Conservation (phyloP, 2,113 vertebrate species). For the Podilymbus podiceps region DNA sequence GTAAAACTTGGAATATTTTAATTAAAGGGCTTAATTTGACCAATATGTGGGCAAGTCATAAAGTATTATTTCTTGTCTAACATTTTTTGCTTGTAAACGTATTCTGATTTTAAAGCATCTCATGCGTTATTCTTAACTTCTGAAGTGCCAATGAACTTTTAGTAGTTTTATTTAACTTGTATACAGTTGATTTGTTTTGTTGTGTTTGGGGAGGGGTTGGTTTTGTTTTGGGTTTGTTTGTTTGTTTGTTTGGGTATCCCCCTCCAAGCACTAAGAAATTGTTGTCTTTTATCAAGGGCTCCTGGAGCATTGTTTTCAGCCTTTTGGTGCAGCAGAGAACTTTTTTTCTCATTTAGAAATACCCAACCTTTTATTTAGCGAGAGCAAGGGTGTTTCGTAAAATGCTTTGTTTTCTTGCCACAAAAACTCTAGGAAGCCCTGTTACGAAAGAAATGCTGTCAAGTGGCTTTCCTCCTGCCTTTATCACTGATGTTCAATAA, state of each 20-base stretch:
- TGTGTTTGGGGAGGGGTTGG: no score
- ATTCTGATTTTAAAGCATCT: constrained; percentile 2
- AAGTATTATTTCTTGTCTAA: background rate
- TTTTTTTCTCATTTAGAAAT: constrained; percentile 42
- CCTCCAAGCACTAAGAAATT: background rate
- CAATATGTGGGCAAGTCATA: background rate
- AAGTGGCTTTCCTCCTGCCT: constrained; percentile 69
- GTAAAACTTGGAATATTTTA: background rate
- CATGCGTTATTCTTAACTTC: background rate
- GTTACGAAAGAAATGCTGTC: constrained; percentile 69
- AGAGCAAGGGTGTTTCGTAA: constrained; percentile 65
- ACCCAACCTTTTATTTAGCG: constrained; percentile 51
- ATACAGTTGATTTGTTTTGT: background rate
- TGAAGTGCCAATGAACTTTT: background rate
- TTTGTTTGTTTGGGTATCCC: background rate
- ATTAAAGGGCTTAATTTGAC: background rate
- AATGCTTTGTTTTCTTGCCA: constrained; percentile 70
- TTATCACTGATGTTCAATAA: constrained; percentile 68
- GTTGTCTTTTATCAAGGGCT: background rate
- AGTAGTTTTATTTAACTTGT: background rate
- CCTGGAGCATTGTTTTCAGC: background rate
- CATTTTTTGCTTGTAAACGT: background rate
- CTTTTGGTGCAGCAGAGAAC: constrained; percentile 12
- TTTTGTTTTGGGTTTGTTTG: no score
- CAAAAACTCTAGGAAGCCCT: constrained; percentile 70